Base-by-base conservation (phyloP, 2,113 vertebrate species). In the Eulemur macaco region DNA sequence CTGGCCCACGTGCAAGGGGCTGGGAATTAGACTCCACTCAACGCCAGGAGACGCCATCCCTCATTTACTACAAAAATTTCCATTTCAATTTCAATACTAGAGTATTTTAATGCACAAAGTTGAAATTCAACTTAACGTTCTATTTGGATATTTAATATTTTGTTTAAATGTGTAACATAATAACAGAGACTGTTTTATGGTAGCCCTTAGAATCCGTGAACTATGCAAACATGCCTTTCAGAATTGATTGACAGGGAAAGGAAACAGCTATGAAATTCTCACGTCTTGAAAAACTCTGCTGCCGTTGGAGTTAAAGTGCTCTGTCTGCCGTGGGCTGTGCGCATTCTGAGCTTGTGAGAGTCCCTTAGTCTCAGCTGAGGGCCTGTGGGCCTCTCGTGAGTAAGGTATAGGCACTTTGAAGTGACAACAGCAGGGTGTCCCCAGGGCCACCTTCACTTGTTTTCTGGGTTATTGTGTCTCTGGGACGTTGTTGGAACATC, bases 81-180 rank as follows among this genome's bases (percentile, higher is more conserved):
- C 78, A 92, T 95, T 94, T 71, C 50, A 66, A 68, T 94, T 42
- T 78, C 45, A 69, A 5, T 50, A 37, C 74, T 21, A 50, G 89
- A 92, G 58, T 83, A 14, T 92, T 92, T 86, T 82, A 68, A 54
- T 78, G 50, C 47, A 66, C 45, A 37, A 37, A 8, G 58, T n/a
- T 69, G 2, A 58, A 73, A 80, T 86, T 87, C 80, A 90, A 47
- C 39, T 21, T 83, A 68, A 89, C 34, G 29, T 64, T 82, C 73
- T 86, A 13, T 83, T 86, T 95, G 86, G 94, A 86, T 77, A 95
- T 93, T 86, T 91, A 82, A 86, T 90, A 45, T 56, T 77, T 81
- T 94, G 74, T 94, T 95, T 81, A 86, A 25, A 86, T 85, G 27
- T 88, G 94, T 96, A 91, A 71, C 52, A 17, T 76, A 76, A 86